phyloP scores from a whole-genome alignment of 2,888 invertebrate genomes.

The Exocentrus adspersus region DNA sequence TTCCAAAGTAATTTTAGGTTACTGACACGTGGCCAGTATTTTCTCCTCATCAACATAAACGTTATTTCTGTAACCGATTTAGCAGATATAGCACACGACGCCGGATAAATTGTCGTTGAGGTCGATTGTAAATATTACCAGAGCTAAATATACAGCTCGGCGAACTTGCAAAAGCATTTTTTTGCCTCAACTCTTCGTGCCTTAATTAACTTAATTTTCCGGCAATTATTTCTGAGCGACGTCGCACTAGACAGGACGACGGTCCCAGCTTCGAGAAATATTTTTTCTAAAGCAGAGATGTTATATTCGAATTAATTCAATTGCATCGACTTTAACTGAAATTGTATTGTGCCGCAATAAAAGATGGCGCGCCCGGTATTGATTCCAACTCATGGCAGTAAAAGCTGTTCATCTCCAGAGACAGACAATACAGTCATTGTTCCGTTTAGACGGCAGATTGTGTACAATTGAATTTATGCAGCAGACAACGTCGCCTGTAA shows the following conservation, averaged over 20 bases:
- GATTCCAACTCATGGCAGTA: neutral
- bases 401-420: neutral
- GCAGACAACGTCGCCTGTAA: too few species aligned
- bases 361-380: too few species aligned
- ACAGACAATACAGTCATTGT: too few species aligned
- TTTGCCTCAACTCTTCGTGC: neutral
- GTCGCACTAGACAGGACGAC: too few species aligned
- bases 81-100: conserved; percentile 38
- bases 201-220: conserved; percentile 7
- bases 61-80: conserved; percentile 39
- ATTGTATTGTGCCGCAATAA: too few species aligned
- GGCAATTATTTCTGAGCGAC: conserved; percentile 6
- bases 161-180: neutral
- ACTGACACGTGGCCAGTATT: conserved; percentile 16
- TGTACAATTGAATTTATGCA: too few species aligned
- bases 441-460: too few species aligned
- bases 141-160: too few species aligned
- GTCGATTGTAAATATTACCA: conserved; percentile 37
- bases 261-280: too few species aligned
- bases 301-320: too few species aligned
- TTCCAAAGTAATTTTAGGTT: conserved; percentile 7
- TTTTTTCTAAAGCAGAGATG: too few species aligned
- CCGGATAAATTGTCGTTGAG: conserved; percentile 38
- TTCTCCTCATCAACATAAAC: conserved; percentile 12
- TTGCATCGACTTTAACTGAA: too few species aligned